Base-by-base conservation (phyloP, 2,888 invertebrate genomes). In the Noctua fimbriata region DNA sequence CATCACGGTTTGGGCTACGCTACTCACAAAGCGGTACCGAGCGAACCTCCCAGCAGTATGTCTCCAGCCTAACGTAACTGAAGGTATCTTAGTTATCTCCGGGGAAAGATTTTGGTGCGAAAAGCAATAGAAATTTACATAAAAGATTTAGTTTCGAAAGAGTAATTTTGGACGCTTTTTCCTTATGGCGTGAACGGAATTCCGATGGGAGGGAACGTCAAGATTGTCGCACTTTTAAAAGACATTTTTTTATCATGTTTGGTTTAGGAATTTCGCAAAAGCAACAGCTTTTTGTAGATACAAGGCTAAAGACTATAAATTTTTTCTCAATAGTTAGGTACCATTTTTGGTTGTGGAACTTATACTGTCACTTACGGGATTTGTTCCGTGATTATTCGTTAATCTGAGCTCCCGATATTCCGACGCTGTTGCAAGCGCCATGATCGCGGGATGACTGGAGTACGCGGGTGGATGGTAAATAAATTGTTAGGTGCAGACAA, bases 91-190 rank as follows among this genome's bases (percentile, higher is more conserved):
- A 81, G 83, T 69, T 73, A 76, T 85, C 88, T 84, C 86, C 12
- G 9, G 82, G 86, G 89, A 78, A 85, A 82, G 84, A 89, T 89
- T 86, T 89, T 85, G 87, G 87, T 81, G 83, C 69, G 84, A 86
- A 86, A 80, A 79, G 82, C 86, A 85, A 89, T 89, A 86, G 85
- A 78, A 89, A 89, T 89, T 89, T 89, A 89, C 89, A 89, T 89
- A 89, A 89, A 86, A 89, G 87, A 87, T 89, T 88, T 87, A 88
- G 86, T 83, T 84, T 69, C 60, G 73, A 76, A 78, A 69, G 87
- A 82, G 87, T 87, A 84, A 88, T 89, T 87, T 84, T 79, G 63
- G 73, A 47, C 76, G 74, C 55, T 63, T 85, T 88, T 89, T 89
- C 89, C 86, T 89, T 80, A 86, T 86, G 73, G 65, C 76, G 73